Conservation (phyloP, 2,113 vertebrate species). For the Poecile atricapillus region DNA sequence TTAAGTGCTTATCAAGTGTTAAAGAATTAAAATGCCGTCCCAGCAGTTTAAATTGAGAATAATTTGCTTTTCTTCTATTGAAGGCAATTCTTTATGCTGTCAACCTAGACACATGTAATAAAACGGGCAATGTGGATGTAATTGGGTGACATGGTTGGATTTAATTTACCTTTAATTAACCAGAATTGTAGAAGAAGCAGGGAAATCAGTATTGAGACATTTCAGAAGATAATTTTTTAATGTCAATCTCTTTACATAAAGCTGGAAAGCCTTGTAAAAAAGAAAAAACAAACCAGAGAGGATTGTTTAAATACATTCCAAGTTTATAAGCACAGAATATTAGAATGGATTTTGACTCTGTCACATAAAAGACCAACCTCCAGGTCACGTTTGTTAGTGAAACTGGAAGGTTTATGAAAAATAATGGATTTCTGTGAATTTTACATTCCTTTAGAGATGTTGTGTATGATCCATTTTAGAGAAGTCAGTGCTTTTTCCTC, state of each 20-base stretch:
- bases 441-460: not conserved
- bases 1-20: slow-evolving; percentile 67
- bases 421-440: not conserved
- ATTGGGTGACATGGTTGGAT: slow-evolving; percentile 55
- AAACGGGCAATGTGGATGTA: slow-evolving; percentile 45
- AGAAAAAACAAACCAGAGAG: not conserved
- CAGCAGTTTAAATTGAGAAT: slow-evolving; percentile 62
- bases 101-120: slow-evolving; percentile 58
- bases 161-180: slow-evolving; percentile 71
- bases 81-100: slow-evolving; percentile 68
- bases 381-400: not conserved
- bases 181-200: not conserved
- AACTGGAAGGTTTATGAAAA: not conserved
- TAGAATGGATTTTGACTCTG: not conserved
- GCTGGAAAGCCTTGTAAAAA: not conserved
- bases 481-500: rapidly evolving
- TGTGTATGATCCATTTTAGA: not conserved
- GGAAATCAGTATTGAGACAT: not conserved
- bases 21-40: slow-evolving; percentile 61
- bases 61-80: slow-evolving; percentile 64
- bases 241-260: not conserved
- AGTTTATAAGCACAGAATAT: not conserved
- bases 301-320: not conserved
- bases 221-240: slow-evolving; percentile 3
- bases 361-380: not conserved